Evolutionary conservation across 1,140 invertebrate genomes (phyloP).

Genomic region (Octopus bimaculoides): DNA sequence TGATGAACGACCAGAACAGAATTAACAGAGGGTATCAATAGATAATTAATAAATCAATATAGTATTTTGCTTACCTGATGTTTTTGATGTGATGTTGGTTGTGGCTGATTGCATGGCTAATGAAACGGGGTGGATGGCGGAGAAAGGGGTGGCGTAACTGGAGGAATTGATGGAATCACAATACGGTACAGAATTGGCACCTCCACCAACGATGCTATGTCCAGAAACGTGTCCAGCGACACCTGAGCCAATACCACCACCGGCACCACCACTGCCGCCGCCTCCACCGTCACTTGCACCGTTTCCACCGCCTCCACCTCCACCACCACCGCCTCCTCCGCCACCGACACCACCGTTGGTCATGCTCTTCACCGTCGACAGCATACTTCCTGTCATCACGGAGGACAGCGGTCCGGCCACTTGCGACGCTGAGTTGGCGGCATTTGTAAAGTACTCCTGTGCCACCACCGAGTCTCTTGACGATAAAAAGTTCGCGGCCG

Average conservation of each 20-base stretch:
- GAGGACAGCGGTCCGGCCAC: background rate
- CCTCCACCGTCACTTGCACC: background rate
- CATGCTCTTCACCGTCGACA: background rate
- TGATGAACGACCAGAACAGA: too few species aligned
- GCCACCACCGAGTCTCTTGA: conserved; percentile 7
- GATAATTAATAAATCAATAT: too few species aligned
- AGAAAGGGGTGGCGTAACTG: background rate
- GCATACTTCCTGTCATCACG: background rate
- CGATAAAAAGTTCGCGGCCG: conserved; percentile 20
- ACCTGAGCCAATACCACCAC: background rate
- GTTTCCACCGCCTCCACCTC: background rate
- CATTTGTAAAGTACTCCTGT: conserved; percentile 22
- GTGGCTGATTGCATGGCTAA: background rate
- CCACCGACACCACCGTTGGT: background rate
- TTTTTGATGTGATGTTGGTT: background rate
- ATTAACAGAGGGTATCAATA: too few species aligned
- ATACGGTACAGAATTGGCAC: background rate
- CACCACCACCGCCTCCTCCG: background rate
- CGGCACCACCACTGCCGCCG: background rate
- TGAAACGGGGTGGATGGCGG: background rate
- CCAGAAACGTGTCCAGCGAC: background rate
- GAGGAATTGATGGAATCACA: conserved; percentile 3
- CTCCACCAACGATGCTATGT: background rate
- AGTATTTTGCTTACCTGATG: background rate
- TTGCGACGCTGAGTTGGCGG: conserved; percentile 20